Conservation (phyloP, 2,113 vertebrate species). For the Pachypanchax playfairii region DNA sequence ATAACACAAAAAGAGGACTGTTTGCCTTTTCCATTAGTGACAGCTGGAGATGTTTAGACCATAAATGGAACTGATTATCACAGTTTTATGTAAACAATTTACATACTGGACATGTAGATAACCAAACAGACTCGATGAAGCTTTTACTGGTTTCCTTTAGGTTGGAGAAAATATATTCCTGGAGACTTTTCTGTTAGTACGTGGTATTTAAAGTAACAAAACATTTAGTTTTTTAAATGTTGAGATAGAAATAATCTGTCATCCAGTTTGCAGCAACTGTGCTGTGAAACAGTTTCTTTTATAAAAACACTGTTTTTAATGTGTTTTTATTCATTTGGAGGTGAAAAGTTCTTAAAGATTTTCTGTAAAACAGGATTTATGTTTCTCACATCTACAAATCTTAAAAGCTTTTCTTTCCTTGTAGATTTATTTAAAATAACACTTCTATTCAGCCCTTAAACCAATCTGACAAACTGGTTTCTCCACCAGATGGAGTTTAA, state of each 20-base stretch:
- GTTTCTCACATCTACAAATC: too few species aligned
- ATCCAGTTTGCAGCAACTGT: too few species aligned
- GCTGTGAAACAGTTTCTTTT: too few species aligned
- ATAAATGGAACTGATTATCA: slow-evolving; percentile 41
- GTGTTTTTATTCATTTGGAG: too few species aligned
- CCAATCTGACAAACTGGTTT: slow-evolving; percentile 6
- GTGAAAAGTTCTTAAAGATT: too few species aligned
- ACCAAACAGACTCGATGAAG: slow-evolving; percentile 6
- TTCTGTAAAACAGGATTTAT: too few species aligned
- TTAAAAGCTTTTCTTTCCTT: too few species aligned
- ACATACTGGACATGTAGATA: slow-evolving; percentile 1
- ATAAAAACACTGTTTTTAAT: too few species aligned
- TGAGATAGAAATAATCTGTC: too few species aligned
- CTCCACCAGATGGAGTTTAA: slow-evolving; percentile 23
- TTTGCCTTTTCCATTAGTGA: slow-evolving; percentile 60
- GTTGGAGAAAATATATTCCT: not conserved
- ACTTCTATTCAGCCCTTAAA: not conserved
- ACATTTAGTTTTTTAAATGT: too few species aligned
- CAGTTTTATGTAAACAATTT: slow-evolving; percentile 31
- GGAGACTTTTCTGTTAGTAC: too few species aligned
- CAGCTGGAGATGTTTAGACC: slow-evolving; percentile 53
- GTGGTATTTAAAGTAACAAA: too few species aligned
- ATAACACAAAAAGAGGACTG: slow-evolving; percentile 30
- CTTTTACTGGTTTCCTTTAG: not conserved
- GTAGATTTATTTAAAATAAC: not conserved